phyloP scores from a whole-genome alignment of 2,797 vertebrate genomes.

The Periophthalmus magnuspinnatus region DNA sequence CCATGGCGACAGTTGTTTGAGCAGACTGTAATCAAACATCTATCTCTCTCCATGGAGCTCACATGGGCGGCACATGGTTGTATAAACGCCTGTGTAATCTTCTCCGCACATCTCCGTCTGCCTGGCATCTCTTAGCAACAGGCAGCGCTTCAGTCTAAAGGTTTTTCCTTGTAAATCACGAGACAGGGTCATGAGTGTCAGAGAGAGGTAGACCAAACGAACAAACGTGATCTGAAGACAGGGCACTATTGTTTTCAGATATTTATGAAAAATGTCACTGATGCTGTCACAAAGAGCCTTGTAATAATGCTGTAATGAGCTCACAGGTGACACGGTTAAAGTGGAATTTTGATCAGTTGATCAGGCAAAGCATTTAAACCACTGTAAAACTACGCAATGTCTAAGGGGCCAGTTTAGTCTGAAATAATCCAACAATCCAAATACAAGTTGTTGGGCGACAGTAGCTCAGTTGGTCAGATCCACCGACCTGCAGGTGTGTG shows the following conservation, averaged over 20 bases:
- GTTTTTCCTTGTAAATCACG: slow-evolving; percentile 43
- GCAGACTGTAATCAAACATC: slow-evolving; percentile 48
- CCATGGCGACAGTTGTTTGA: slow-evolving; percentile 57
- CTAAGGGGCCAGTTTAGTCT: too few relatives aligned
- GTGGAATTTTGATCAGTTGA: too few relatives aligned
- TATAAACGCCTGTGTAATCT: slow-evolving; percentile 52
- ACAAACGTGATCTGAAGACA: slow-evolving; percentile 50
- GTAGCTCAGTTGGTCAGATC: too few relatives aligned
- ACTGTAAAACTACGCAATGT: too few relatives aligned
- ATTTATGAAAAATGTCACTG: slow-evolving; percentile 46
- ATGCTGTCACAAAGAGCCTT: slow-evolving; percentile 36
- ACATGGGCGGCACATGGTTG: slow-evolving; percentile 40
- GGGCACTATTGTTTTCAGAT: slow-evolving; percentile 50
- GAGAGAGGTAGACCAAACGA: slow-evolving; percentile 22
- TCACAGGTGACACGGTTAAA: slow-evolving; percentile 38
- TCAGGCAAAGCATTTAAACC: background rate
- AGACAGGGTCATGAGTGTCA: slow-evolving; percentile 51
- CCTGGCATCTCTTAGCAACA: slow-evolving; percentile 66
- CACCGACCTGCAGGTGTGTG: too few relatives aligned
- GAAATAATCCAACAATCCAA: too few relatives aligned
- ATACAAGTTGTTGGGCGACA: too few relatives aligned
- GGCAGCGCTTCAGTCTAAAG: slow-evolving; percentile 44
- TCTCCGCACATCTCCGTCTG: slow-evolving; percentile 39
- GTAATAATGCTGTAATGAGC: slow-evolving; percentile 45
- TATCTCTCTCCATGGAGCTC: slow-evolving; percentile 41